phyloP scores from a whole-genome alignment of 2,113 vertebrate genomes.

The Phalacrocorax aristotelis region DNA sequence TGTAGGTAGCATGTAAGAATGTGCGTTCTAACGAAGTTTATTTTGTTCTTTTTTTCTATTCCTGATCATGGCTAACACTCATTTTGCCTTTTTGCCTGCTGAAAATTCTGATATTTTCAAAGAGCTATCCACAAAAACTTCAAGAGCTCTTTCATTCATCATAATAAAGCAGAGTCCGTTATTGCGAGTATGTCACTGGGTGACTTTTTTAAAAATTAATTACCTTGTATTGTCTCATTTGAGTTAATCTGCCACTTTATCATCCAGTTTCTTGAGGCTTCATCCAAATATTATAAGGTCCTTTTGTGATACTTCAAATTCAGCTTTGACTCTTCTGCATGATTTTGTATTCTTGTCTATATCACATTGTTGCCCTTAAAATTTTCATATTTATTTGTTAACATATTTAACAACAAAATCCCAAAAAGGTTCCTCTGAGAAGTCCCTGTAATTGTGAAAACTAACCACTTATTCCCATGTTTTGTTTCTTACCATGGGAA shows the following conservation, averaged over 20 bases:
- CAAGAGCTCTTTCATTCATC: not conserved
- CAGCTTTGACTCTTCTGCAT: not conserved
- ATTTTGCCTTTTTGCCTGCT: not conserved
- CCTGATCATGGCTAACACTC: not conserved
- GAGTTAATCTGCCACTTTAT: not conserved
- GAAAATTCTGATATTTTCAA: not conserved
- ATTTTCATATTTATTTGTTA: not conserved
- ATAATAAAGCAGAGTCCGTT: not conserved
- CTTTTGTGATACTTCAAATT: not conserved
- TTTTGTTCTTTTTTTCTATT: not conserved
- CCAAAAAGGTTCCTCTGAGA: not conserved
- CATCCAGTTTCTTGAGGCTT: not conserved
- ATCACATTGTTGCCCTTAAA: not conserved
- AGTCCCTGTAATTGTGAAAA: not conserved
- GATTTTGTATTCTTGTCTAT: not conserved
- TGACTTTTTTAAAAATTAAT: not conserved
- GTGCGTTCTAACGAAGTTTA: not conserved
- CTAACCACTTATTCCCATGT: not conserved
- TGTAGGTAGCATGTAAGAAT: not conserved
- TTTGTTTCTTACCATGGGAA: not conserved
- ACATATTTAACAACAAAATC: not conserved
- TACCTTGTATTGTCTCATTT: not conserved
- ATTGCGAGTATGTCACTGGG: not conserved
- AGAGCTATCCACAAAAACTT: not conserved
- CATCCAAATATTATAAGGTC: not conserved